Evolutionary conservation across 1,140 invertebrate genomes (phyloP), one percentile per base, ranked within the genome.

Genomic region (Orchestia grillus): DNA sequence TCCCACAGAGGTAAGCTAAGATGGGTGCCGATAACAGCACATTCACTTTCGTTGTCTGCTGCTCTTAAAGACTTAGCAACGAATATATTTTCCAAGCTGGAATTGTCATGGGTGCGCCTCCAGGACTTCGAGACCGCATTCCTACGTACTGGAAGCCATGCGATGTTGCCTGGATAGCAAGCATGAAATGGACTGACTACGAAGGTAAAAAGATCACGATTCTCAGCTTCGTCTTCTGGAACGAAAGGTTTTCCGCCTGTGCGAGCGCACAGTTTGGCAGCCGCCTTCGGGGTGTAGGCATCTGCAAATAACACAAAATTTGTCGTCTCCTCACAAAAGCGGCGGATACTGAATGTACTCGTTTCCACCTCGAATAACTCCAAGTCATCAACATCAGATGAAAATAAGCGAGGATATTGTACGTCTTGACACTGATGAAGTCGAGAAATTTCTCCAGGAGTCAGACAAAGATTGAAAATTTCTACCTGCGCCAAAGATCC

Each of bases 311-410:
- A 16, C 36, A 90, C 8, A 15, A 90, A 90, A 15, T 15, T 90
- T 43, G 6, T 44, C 3, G 23, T 41, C 42, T 90, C 28, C 15
- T 90, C 88, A 90, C 88, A 90, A 8, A 90, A 28, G n/a, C 28
- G 8, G 15, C 42, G 8, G 88, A 42, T 42, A 42, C 41, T 42
- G 41, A 41, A 41, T 3, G 15, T 44, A 28, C n/a, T 44, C 28
- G 88, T 90, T 90, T 90, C 43, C 15, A 90, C 88, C 3, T 41
- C 88, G 28, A 90, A 90, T 90, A 90, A 90, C 42, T 90, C 88
- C n/a, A 90, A 11, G 15, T 90, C 41, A 42, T 41, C 28, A 3
- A 90, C n/a, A 90, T 90, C 88, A 42, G 88, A 90, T 3, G 88
- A 90, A 90, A 90, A 90, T 42, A 90, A 90, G n/a, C 41, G 88